Conservation (phyloP, 2,797 vertebrate genomes). For the Pangasius krempfi region DNA sequence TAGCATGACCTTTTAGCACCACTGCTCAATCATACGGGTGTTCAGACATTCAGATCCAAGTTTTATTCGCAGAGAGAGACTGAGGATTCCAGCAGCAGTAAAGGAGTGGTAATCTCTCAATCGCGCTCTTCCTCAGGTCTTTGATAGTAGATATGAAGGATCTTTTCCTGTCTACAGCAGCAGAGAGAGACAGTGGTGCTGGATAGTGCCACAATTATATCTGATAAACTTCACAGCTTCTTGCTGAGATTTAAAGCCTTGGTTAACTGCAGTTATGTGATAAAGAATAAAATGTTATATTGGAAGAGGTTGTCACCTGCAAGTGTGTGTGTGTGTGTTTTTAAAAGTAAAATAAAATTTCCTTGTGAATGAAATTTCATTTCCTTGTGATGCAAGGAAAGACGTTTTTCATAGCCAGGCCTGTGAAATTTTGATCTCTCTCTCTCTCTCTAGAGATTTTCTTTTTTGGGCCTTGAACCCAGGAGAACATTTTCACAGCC, state of each 20-base stretch:
- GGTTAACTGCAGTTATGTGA: neutral
- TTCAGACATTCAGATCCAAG: constrained; percentile 53
- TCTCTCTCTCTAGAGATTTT: neutral
- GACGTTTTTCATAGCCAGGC: neutral
- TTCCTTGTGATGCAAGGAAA: constrained; percentile 1
- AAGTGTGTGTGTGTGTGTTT: neutral
- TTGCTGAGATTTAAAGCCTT: constrained; percentile 41
- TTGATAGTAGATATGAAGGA: constrained; percentile 58
- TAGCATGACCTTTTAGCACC: constrained; percentile 59
- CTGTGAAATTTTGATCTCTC: constrained; percentile 26
- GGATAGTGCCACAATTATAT: constrained; percentile 48
- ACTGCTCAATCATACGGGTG: constrained; percentile 56
- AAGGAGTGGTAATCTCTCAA: constrained; percentile 56
- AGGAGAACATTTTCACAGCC: constrained; percentile 34
- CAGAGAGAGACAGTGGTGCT: constrained; percentile 29
- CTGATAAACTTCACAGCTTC: constrained; percentile 35
- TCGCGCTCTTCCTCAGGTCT: constrained; percentile 52
- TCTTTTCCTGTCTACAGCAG: constrained; percentile 42
- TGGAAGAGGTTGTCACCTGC: constrained; percentile 8
- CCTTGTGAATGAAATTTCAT: constrained; percentile 11
- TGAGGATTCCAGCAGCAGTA: constrained; percentile 45
- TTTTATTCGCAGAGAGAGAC: constrained; percentile 49
- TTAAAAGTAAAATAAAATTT: constrained; percentile 13
- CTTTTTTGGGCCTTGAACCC: constrained; percentile 34
- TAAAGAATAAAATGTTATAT: constrained; percentile 31